Evolutionary conservation across 2,797 vertebrate genomes (phyloP), one percentile per base, ranked within the genome.

Genomic region (Syngnathus rostellatus): DNA sequence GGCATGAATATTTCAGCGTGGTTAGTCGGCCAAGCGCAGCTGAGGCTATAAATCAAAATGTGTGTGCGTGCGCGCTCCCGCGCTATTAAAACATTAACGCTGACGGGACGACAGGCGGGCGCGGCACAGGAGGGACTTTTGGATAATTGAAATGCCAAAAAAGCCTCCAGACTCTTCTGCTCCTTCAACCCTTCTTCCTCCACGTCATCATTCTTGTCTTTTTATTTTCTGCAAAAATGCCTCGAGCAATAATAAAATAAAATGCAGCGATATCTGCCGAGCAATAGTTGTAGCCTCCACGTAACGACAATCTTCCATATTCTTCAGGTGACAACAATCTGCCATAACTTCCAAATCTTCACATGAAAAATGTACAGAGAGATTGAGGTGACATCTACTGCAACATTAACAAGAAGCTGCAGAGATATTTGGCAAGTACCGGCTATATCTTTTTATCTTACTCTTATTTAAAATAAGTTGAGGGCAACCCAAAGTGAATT

Each of bases 131-230:
- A 65, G 68, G 66, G 67, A 72, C 73, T 68, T 75, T 76, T 71
- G 71, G 79, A 81, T 86, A 88, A 88, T 83, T 84, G 81, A 83
- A 87, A 82, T 73, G 76, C 80, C 1, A 14, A 23, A 57, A 81
- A 86, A 83, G 67, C 43, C 23, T 65, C 72, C 75, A 79, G 75
- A 80, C 84, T 77, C 75, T 79, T 74, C 54, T 7, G 68, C 73
- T 68, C 77, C 78, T 66, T 74, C 75, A n/a, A 51, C 19, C 50
- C 19, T n/a, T 51, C 19, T 8, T 21, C 19, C 6, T 48, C 16
- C 46, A 48, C 4, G 46, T 6, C 1, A 14, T 48, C 16, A 48
- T 48, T 2, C 16, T 17, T 48, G 4, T 17, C 17, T 48, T 48
- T 48, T 48, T 48, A 5, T 1, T 17, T 17, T 48, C 41, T 43